Conservation (phyloP, 2,888 invertebrate genomes). For the Xanthorhoe spadicearia region DNA sequence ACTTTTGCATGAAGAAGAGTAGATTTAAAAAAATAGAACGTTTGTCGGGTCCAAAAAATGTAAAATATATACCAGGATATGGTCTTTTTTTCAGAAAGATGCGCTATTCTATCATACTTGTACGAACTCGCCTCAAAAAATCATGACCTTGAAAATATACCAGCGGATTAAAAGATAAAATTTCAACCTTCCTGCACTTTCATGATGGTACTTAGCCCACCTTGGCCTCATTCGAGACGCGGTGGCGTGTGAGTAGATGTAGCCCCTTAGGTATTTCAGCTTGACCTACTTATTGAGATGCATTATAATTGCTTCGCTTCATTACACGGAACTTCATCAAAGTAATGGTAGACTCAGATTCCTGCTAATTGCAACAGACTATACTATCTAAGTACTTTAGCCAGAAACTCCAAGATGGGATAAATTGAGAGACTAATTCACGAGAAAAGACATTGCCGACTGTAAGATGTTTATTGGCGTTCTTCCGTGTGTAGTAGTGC, state of each 20-base stretch:
- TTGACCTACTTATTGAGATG: conserved; percentile 31
- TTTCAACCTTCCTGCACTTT: conserved; percentile 29
- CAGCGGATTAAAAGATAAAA: conserved; percentile 23
- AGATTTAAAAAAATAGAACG: no score
- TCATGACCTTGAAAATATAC: conserved; percentile 17
- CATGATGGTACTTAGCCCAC: conserved; percentile 29
- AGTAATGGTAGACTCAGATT: conserved; percentile 3
- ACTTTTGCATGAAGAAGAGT: no score
- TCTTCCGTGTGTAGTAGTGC: neutral
- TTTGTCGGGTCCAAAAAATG: no score
- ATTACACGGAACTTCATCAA: conserved; percentile 9
- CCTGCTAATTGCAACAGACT: conserved; percentile 1
- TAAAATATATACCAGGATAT: no score
- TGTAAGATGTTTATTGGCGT: neutral
- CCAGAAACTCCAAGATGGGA: neutral
- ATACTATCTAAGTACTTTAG: neutral
- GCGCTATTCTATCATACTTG: no score
- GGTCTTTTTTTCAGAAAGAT: no score
- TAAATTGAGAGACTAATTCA: neutral
- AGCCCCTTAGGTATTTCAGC: conserved; percentile 23
- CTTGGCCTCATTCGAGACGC: conserved; percentile 31
- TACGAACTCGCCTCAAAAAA: neutral
- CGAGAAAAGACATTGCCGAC: neutral
- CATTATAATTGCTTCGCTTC: conserved; percentile 22
- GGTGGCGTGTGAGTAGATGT: conserved; percentile 17